These are phyloP conservation scores for Siniperca scherzeri DNA, from an alignment of 2,797 vertebrate genomes.

Conservation along the genomic window DNA sequence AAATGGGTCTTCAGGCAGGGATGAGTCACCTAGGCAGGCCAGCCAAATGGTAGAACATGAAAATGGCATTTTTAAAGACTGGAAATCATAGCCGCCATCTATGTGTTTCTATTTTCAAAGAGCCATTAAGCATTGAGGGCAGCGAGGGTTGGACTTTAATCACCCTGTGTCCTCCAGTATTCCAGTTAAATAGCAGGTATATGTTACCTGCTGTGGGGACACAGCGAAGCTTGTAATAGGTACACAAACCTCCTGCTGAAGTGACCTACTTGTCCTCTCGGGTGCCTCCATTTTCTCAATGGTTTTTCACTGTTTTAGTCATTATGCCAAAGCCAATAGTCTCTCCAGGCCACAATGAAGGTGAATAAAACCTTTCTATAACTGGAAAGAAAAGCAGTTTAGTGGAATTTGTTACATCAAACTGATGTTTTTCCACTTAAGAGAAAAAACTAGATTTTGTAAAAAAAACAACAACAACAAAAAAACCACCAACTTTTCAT, in stretches of 20 bases:
- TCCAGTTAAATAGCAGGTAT: constrained; percentile 50
- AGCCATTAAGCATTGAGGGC: constrained; percentile 30
- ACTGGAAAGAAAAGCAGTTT: constrained; percentile 23
- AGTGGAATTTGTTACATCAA: not conserved
- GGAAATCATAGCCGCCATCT: constrained; percentile 41
- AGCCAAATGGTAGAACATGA: constrained; percentile 54
- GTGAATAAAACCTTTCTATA: constrained; percentile 34
- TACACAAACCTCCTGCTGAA: constrained; percentile 45
- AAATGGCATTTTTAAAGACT: constrained; percentile 61
- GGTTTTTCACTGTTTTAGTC: constrained; percentile 48
- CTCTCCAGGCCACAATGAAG: constrained; percentile 36
- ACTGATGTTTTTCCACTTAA: not conserved
- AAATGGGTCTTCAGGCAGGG: constrained; percentile 53
- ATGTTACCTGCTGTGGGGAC: constrained; percentile 49
- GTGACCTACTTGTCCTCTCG: constrained; percentile 45
- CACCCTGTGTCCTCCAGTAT: constrained; percentile 40
- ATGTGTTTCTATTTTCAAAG: constrained; percentile 65
- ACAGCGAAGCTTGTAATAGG: constrained; percentile 54
- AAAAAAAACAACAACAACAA: not conserved
- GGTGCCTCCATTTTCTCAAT: constrained; percentile 21
- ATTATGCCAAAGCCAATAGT: constrained; percentile 36
- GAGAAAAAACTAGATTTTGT: not conserved
- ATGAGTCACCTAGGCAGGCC: constrained; percentile 58
- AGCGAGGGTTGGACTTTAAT: constrained; percentile 41
- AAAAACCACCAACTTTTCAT: not conserved